Conservation (phyloP, 2,113 vertebrate species). For the Marcusenius ussheri region DNA sequence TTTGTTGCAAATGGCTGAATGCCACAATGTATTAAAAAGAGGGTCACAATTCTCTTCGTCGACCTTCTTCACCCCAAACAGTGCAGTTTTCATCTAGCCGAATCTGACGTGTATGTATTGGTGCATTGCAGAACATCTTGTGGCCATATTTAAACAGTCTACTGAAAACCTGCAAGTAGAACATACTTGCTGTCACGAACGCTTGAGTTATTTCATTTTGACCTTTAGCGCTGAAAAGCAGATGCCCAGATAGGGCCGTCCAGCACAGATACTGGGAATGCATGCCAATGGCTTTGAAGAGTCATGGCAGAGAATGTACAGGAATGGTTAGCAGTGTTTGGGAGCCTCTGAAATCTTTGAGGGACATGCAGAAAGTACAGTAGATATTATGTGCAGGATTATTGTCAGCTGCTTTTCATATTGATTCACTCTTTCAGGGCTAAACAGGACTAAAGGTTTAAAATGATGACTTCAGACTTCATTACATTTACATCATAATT, state of each 20-base stretch:
- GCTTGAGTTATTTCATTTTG: neutral
- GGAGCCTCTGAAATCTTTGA: neutral
- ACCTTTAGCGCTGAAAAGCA: neutral
- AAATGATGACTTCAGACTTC: neutral
- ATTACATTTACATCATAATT: neutral
- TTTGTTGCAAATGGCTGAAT: neutral
- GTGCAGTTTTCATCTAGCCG: neutral
- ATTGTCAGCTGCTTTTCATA: neutral
- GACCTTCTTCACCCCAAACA: neutral
- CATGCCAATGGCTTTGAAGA: neutral
- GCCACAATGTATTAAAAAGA: neutral
- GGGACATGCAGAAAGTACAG: neutral
- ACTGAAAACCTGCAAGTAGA: neutral
- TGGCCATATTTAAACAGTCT: conserved; percentile 3
- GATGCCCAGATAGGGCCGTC: neutral
- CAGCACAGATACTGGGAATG: neutral
- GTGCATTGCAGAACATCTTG: neutral
- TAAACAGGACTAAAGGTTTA: neutral
- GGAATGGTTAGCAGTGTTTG: neutral
- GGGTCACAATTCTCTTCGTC: neutral
- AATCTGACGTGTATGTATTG: neutral
- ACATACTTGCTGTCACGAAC: neutral
- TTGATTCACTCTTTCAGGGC: neutral
- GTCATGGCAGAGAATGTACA: neutral
- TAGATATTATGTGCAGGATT: neutral